These are phyloP conservation scores for Plectrocnemia conspersa DNA, from an alignment of 1,140 invertebrate species.

Conservation along the genomic window DNA sequence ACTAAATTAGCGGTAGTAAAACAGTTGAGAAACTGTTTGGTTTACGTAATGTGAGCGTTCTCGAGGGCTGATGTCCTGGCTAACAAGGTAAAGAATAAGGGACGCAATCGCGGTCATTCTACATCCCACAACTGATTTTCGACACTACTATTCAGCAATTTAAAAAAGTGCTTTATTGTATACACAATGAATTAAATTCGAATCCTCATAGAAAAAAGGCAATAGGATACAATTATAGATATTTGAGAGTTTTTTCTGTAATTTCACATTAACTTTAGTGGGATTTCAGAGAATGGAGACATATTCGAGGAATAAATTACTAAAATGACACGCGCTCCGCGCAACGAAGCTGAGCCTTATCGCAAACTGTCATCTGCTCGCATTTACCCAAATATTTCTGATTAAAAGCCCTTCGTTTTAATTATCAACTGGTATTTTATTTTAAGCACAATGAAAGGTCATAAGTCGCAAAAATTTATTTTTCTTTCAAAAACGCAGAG, in stretches of 20 bases:
- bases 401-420: neutral
- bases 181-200: constrained; percentile 10
- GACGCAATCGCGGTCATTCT: too few relatives aligned
- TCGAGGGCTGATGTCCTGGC: too few relatives aligned
- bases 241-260: neutral
- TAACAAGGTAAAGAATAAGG: too few relatives aligned
- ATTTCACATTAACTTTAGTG: neutral
- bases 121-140: too few relatives aligned
- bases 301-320: neutral
- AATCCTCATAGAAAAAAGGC: neutral
- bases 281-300: neutral
- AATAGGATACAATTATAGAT: too few relatives aligned
- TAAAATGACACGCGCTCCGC: neutral
- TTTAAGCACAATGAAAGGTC: neutral
- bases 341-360: neutral
- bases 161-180: too few relatives aligned
- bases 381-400: neutral
- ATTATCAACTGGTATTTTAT: neutral
- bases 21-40: too few relatives aligned
- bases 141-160: too few relatives aligned
- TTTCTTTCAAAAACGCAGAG: neutral
- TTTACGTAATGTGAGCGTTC: too few relatives aligned
- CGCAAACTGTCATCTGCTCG: neutral
- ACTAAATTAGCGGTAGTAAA: too few relatives aligned
- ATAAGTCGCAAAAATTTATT: neutral